These are phyloP conservation scores for Epinephelus malabaricus DNA, from an alignment of 2,797 vertebrate genomes.

Conservation along the genomic window DNA sequence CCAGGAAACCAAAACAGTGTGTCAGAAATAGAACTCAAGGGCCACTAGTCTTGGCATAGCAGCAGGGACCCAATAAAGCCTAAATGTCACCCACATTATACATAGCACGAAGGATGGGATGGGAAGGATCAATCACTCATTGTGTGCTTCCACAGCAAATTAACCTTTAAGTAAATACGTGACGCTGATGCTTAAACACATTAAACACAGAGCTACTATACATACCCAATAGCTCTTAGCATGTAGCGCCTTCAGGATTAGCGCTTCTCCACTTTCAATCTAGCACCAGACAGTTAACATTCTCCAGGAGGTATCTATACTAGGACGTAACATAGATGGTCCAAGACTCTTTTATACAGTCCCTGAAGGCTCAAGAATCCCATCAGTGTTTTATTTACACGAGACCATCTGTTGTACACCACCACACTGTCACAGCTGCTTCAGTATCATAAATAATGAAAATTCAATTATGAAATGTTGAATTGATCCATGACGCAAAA, in stretches of 20 bases:
- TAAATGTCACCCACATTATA: conserved; percentile 74
- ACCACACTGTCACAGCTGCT: conserved; percentile 45
- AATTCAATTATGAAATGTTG: conserved; percentile 48
- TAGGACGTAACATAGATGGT: neutral
- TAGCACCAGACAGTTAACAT: conserved; percentile 32
- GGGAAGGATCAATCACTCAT: conserved; percentile 66
- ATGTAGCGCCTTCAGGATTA: conserved; percentile 25
- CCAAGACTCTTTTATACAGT: conserved; percentile 3
- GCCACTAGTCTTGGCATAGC: conserved; percentile 47
- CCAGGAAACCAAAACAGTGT: conserved; percentile 60
- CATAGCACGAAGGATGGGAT: conserved; percentile 44
- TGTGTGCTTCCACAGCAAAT: conserved; percentile 66
- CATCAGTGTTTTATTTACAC: conserved; percentile 35
- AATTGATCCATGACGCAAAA: conserved; percentile 25
- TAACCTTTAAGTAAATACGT: conserved; percentile 79
- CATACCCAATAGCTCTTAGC: conserved; percentile 35
- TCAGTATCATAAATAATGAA: conserved; percentile 42
- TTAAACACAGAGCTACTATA: conserved; percentile 53
- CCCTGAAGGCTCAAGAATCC: conserved; percentile 29
- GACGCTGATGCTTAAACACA: conserved; percentile 60
- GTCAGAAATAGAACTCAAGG: conserved; percentile 69
- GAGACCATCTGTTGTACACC: conserved; percentile 56
- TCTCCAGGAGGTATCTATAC: conserved; percentile 26
- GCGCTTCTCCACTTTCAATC: neutral
- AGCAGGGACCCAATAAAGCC: conserved; percentile 65